A percentile compares a stretch with the other conserved stretches of the same genome.
Evolutionary conservation across 1,140 invertebrate species (phyloP).

Genomic region (Pogonomyrmex barbatus): DNA sequence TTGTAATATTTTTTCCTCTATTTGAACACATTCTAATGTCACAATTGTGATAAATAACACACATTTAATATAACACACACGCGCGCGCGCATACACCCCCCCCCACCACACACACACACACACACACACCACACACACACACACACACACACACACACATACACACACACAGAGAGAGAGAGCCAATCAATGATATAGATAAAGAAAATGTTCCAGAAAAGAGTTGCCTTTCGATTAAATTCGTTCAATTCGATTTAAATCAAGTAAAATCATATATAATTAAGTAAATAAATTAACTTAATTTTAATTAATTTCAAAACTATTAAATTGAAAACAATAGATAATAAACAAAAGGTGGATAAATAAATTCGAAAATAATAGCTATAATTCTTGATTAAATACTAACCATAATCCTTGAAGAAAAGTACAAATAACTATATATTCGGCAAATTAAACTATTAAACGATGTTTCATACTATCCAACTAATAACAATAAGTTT

Average conservation of each 20-base stretch:
- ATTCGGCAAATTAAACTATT: background rate
- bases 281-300: background rate
- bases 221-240: background rate
- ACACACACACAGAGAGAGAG: background rate
- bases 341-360: background rate
- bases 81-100: too few species aligned
- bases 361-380: conserved; percentile 41
- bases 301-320: conserved; percentile 10
- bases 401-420: conserved; percentile 60
- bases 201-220: background rate
- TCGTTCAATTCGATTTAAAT: background rate
- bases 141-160: too few species aligned
- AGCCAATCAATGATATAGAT: background rate
- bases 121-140: too few species aligned
- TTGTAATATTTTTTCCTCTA: background rate
- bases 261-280: background rate
- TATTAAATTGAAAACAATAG: background rate
- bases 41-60: background rate
- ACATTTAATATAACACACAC: too few species aligned
- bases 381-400: conserved; percentile 65
- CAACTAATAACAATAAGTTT: conserved; percentile 14
- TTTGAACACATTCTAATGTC: conserved; percentile 7
- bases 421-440: conserved; percentile 25
- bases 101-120: too few species aligned
- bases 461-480: background rate